Base-by-base conservation (phyloP, 2,797 vertebrate species). In the Sebastes hubbsi region DNA sequence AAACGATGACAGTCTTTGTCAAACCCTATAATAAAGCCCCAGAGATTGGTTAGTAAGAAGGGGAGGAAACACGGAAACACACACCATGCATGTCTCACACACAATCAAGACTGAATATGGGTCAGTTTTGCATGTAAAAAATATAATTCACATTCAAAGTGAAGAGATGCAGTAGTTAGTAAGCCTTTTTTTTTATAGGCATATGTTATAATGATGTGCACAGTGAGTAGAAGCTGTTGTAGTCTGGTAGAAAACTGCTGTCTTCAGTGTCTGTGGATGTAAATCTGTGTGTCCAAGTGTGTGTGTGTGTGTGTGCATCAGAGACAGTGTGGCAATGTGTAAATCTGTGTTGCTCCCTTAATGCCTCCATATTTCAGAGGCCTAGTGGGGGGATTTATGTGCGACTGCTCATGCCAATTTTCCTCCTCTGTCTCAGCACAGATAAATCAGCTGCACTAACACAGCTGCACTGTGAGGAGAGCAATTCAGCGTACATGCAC, bases 1-100 rank as follows among this genome's bases (percentile, higher is more conserved):
- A 97, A 97, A 97, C 94, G 86, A 97, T 97, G 97, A 97, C 97
- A 97, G 97, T 95, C 96, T 92, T 90, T 97, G 97, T 97, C 96
- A 97, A 96, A 96, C 95, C 95, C 92, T 94, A 93, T 97, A 97
- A 97, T 97, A 97, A 97, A 97, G 96, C 95, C 95, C 96, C 87
- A 94, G 95, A 96, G 95, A 92, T 85, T 94, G 95, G 75, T 49
- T 70, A 68, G 77, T 72, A 59, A 73, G 63, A 80, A 27, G 56
- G 16, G 72, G 24, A 22, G 78, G 27, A 63, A 69, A 61, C 42
- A 59, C 29, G 10, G 24, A 66, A 8, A 66, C 30, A 77, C 63
- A 61, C 59, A 64, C 49, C 8, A 60, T 29, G 16, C 66, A 78
- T 25, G 30, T 18, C 34, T 12, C 36, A 22, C 34, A 63, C 52